These are phyloP conservation scores for Pipra filicauda DNA, from an alignment of 2,113 vertebrate species.

Conservation along the genomic window DNA sequence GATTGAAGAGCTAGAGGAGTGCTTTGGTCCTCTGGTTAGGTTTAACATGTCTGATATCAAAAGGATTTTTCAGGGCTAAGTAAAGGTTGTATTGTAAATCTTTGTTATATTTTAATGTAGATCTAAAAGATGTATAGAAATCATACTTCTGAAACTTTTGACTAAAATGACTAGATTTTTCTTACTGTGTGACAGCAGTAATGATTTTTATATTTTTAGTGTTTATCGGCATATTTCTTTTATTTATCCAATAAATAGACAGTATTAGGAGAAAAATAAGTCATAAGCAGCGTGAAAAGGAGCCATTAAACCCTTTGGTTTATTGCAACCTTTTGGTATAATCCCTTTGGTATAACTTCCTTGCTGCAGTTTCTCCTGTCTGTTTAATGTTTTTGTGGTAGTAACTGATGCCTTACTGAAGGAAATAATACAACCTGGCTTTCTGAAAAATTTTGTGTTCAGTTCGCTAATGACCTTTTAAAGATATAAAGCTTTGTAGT, in stretches of 20 bases:
- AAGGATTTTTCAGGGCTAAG: background rate
- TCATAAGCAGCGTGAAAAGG: background rate
- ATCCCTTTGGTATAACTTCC: background rate
- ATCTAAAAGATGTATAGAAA: background rate
- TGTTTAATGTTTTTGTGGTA: background rate
- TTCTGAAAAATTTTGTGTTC: background rate
- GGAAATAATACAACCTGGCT: background rate
- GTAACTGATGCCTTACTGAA: background rate
- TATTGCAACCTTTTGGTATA: background rate
- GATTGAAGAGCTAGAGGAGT: background rate
- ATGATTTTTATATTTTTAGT: background rate
- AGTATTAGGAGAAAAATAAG: background rate
- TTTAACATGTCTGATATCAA: background rate
- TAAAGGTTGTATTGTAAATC: background rate
- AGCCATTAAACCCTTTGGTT: background rate
- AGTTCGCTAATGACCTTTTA: background rate
- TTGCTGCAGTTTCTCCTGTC: background rate
- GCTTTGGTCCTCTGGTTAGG: background rate
- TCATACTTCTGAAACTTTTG: background rate
- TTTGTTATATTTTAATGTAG: background rate
- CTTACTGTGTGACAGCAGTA: background rate
- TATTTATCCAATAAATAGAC: background rate
- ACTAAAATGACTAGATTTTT: constrained; percentile 2
- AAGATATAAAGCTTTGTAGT: background rate
- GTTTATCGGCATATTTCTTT: background rate